Evolutionary conservation across 1,140 invertebrate species (phyloP).

Genomic region (Camponotus vicinus): DNA sequence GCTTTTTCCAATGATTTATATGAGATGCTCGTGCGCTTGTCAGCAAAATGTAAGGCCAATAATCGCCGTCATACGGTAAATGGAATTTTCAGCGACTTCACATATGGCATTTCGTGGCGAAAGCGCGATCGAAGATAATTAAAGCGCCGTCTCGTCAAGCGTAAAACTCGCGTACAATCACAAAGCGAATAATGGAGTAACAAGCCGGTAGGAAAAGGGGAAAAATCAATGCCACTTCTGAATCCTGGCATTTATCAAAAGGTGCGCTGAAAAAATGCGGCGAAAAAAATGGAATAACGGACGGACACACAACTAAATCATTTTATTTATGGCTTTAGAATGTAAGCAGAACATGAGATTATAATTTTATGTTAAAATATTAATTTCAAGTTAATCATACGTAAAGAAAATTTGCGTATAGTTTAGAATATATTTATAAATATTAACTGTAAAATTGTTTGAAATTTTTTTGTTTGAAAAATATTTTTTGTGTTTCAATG

Average conservation of each 20-base stretch:
- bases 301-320: too few species aligned
- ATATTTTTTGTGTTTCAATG: not conserved
- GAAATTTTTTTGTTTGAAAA: not conserved
- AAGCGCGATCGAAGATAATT: slow-evolving; percentile 46
- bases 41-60: slow-evolving; percentile 46
- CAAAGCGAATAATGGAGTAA: slow-evolving; percentile 57
- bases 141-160: slow-evolving; percentile 34
- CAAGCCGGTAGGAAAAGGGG: slow-evolving; percentile 4
- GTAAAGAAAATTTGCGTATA: not conserved
- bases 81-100: slow-evolving; percentile 43
- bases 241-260: slow-evolving; percentile 18
- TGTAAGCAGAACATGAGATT: not conserved
- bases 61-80: slow-evolving; percentile 31
- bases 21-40: slow-evolving; percentile 27
- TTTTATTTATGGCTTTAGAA: not conserved
- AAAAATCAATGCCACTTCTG: slow-evolving; percentile 36
- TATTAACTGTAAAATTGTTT: not conserved
- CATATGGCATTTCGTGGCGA: slow-evolving; percentile 37
- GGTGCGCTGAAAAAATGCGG: slow-evolving; percentile 27
- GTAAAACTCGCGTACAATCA: slow-evolving; percentile 51
- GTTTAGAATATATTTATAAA: not conserved
- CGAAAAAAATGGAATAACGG: slow-evolving; percentile 4
- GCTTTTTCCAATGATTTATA: slow-evolving; percentile 36
- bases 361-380: slow-evolving; percentile 22
- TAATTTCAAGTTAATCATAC: not conserved